Evolutionary conservation across 2,888 invertebrate genomes (phyloP), one percentile per base, ranked within the genome.

Genomic region (Celastrina argiolus): DNA sequence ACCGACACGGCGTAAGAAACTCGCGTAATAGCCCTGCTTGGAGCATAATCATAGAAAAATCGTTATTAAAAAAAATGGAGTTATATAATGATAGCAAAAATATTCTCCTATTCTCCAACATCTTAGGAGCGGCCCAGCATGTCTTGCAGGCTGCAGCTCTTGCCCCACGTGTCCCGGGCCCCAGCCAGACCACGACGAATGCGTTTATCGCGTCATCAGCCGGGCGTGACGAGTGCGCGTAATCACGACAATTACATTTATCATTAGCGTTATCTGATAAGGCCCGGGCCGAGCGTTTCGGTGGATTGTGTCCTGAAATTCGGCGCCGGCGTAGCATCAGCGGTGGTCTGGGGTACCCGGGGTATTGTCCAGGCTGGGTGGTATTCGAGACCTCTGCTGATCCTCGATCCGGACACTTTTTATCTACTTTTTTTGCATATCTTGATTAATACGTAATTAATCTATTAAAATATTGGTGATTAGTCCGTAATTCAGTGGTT

Each of bases 361-460:
- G 71, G 76, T 80, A 79, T 75, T 78, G 74, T 82, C 36, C 74
- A 79, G 85, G 87, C 82, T 83, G 84, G 79, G 74, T 82, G 91
- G 91, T 91, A 92, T 92, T 92, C 91, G 91, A 92, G 91, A 91
- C 91, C 89, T 89, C 91, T 91, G 91, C 91, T 92, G 91, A 91
- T 91, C 90, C 88, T 88, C 85, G 79, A 76, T 69, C 58, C 59
- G 63, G 65, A 75, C 67, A 69, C 78, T 88, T 91, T 91, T 91
- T 92, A 92, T 92, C 91, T 91, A 80, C 70, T 78, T 81, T 81
- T 79, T 77, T 72, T n/a, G 16, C 14, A 41, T 82, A 88, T 90
- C 89, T 81, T 85, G 85, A 89, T 88, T 80, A 86, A 91, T 88
- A 65, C 39, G 72, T 81, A 84, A 86, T 89, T 89, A 86, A 81